Evolutionary conservation across 1,140 invertebrate species (phyloP), one percentile per base, ranked within the genome.

Genomic region (Macrobrachium rosenbergii): DNA sequence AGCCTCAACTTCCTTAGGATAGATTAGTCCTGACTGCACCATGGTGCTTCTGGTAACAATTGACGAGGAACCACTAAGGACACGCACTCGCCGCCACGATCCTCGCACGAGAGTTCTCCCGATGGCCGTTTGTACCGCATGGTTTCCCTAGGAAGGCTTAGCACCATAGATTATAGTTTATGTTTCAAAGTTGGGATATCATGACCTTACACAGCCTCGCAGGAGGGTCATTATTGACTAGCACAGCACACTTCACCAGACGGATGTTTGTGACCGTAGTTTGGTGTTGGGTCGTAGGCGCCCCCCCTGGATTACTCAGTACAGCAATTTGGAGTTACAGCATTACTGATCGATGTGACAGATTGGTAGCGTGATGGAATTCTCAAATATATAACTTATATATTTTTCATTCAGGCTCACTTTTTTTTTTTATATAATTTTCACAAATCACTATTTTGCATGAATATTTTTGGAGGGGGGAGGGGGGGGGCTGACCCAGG

Each of bases 21-120:
- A 87, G 75, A 81, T 80, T 81, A 81, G 85, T 87, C 85, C 85
- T 80, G 85, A 80, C 75, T 81, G 85, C 78, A 81, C 85, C 85
- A 73, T 82, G 78, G 85, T 87, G 85, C 85, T 87, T 87, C 85
- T 87, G 85, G 85, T 87, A 87, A 87, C 85, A 87, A 81, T 28
- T 87, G 60, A 80, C 62, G 62, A 59, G 78, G 75, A 79, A 73
- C 85, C 78, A 87, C 69, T 60, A 62, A 87, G 83, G 75, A 84
- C 83, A 45, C 43, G 64, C 75, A 82, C 67, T 78, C 23, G 75
- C 83, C 83, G 43, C 83, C 75, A 62, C 75, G 43, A 58, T 73
- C 67, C 83, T 84, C 60, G 64, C 19, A 69, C 21, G 52, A 77
- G 60, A 72, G 58, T 64, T 75, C 83, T 63, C 63, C 45, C 73